phyloP scores from a whole-genome alignment of 2,888 invertebrate species.

The Hermodice carunculata region DNA sequence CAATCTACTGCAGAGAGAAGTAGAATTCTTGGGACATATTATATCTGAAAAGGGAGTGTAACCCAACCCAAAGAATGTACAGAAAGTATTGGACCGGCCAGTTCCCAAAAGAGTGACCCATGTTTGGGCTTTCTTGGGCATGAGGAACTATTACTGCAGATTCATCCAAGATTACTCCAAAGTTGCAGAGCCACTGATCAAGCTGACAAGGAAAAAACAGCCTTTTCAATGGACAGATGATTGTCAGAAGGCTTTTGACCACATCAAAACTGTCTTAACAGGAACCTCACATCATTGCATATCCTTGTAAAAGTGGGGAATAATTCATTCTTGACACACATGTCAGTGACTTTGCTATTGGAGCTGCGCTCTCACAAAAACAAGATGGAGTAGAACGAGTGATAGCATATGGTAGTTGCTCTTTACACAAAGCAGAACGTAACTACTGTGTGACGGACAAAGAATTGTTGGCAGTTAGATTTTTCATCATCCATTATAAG shows the following conservation, averaged over 20 bases:
- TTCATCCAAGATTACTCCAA: constrained; percentile 15
- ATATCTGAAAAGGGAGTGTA: constrained; percentile 4
- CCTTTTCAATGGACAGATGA: constrained; percentile 18
- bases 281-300: constrained; percentile 24
- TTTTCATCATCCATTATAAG: not conserved
- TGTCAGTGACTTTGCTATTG: constrained; percentile 12
- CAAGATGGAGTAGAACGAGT: constrained; percentile 13
- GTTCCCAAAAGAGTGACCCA: constrained; percentile 2
- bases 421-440: constrained; percentile 1
- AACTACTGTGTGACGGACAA: constrained; percentile 20
- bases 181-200: constrained; percentile 3
- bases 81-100: not conserved
- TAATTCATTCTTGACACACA: constrained; percentile 13
- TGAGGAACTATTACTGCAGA: constrained; percentile 17
- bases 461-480: constrained; percentile 19
- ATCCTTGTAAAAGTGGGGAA: not conserved
- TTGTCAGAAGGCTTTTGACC: constrained; percentile 1
- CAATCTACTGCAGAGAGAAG: constrained; percentile 19
- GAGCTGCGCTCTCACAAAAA: constrained; percentile 15
- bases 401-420: constrained; percentile 15
- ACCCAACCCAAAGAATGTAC: constrained; percentile 14
- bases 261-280: constrained; percentile 2
- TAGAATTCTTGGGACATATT: constrained; percentile 26
- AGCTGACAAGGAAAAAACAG: not conserved
- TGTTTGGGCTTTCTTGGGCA: constrained; percentile 13